Percentiles rank a stretch among this genome's conserved stretches.
Evolutionary conservation across 2,888 invertebrate genomes (phyloP).

Genomic region (Caenorhabditis sp.): DNA sequence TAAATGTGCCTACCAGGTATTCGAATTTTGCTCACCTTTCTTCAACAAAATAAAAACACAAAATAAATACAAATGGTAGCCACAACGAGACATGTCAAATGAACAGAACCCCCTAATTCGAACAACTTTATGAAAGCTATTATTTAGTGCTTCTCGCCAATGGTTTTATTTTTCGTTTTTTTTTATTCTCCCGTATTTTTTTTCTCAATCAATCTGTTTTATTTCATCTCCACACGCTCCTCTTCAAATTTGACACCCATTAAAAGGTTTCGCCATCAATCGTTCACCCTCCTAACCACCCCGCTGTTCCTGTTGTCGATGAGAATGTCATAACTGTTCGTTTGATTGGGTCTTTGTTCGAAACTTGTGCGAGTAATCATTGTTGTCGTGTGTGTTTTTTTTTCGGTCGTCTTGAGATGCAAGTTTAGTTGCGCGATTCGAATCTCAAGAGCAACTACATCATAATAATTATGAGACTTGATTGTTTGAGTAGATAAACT

Average conservation of each 20-base stretch:
- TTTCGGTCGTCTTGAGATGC: neutral
- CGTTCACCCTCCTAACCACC: slow-evolving; percentile 20
- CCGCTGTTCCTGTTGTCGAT: slow-evolving; percentile 33
- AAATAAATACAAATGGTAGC: neutral
- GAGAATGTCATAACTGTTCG: slow-evolving; percentile 16
- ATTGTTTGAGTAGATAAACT: neutral
- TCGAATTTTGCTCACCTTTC: no score
- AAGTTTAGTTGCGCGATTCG: neutral
- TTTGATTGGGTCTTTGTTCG: slow-evolving; percentile 7
- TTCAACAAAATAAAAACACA: neutral
- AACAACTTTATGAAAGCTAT: neutral
- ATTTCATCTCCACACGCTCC: neutral
- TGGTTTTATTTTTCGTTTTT: neutral
- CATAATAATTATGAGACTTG: neutral
- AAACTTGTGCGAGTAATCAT: slow-evolving; percentile 1
- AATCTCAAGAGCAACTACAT: neutral
- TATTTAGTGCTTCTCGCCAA: neutral
- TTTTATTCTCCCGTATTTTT: no score
- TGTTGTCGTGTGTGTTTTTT: neutral
- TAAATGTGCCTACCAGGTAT: no score
- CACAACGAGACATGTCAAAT: neutral
- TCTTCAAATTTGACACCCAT: slow-evolving; percentile 39
- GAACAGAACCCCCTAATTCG: neutral
- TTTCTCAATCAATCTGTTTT: neutral
- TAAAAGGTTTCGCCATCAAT: slow-evolving; percentile 13